These are phyloP conservation scores for Lepilemur septentrionalis DNA, from an alignment of 2,797 vertebrate genomes.

Conservation along the genomic window DNA sequence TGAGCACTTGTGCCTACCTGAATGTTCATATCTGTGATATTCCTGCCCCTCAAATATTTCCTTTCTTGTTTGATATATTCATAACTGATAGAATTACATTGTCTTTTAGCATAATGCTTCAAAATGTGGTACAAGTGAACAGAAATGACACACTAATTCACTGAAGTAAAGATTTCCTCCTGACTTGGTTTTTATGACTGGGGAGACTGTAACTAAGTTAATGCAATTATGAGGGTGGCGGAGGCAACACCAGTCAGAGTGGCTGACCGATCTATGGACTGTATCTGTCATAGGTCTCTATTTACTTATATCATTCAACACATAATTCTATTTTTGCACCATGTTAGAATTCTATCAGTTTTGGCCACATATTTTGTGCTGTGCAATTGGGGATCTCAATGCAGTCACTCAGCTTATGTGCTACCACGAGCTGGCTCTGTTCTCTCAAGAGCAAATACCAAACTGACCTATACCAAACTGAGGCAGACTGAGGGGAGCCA, in stretches of 20 bases:
- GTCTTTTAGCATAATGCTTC: not conserved
- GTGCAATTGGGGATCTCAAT: not conserved
- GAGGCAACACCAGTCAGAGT: not conserved
- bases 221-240: not conserved
- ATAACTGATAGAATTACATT: not conserved
- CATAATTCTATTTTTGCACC: not conserved
- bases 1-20: not conserved
- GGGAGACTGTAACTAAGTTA: not conserved
- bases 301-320: not conserved
- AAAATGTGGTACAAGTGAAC: not conserved
- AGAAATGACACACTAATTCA: not conserved
- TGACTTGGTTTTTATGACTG: not conserved
- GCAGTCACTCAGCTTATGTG: not conserved
- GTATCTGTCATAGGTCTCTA: not conserved
- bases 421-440: not conserved
- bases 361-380: not conserved
- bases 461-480: not conserved
- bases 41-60: not conserved
- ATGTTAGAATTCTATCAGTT: not conserved
- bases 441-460: not conserved
- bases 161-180: not conserved
- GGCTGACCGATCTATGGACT: not conserved
- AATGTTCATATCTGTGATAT: not conserved
- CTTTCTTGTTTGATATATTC: not conserved
- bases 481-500: not conserved